These are phyloP conservation scores for Mastigias papua DNA, from an alignment of 30 jellyfish, hydroid and myxozoan species.

Conservation along the genomic window DNA sequence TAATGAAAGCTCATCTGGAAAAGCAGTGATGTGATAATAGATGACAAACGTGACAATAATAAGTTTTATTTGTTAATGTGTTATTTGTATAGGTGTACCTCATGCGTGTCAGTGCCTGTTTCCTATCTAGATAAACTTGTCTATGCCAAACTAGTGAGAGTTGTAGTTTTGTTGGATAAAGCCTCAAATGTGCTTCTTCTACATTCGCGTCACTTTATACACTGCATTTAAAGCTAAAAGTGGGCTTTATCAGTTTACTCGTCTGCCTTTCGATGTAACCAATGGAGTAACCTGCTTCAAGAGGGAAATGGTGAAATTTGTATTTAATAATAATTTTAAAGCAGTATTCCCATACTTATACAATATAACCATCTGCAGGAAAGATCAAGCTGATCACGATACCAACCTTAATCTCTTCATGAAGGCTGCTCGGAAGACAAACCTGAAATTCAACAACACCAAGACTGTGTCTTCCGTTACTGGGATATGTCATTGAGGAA, in stretches of 20 bases:
- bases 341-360: not conserved
- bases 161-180: slow-evolving; percentile 33
- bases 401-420: not conserved
- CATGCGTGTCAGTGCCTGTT: no score
- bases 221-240: slow-evolving; percentile 13
- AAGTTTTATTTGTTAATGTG: slow-evolving; percentile 2
- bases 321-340: no score
- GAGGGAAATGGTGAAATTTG: not conserved
- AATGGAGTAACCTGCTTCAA: not conserved
- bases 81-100: slow-evolving; percentile 30
- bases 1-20: no score
- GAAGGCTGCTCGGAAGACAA: not conserved
- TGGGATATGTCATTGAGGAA: slow-evolving; percentile 46
- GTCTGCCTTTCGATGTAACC: slow-evolving; percentile 14
- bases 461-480: slow-evolving; percentile 21
- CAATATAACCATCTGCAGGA: not conserved
- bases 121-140: slow-evolving; percentile 1
- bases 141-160: slow-evolving; percentile 30
- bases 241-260: slow-evolving; percentile 20
- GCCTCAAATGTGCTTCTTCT: slow-evolving; percentile 38
- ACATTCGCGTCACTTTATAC: not conserved
- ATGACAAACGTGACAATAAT: not conserved
- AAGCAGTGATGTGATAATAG: slow-evolving; percentile 19
- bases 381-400: not conserved
- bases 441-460: not conserved